A percentile compares a stretch with the other conserved stretches of the same genome.
phyloP scores from a whole-genome alignment of 1,140 invertebrate genomes.

The Drosophila simulans region DNA sequence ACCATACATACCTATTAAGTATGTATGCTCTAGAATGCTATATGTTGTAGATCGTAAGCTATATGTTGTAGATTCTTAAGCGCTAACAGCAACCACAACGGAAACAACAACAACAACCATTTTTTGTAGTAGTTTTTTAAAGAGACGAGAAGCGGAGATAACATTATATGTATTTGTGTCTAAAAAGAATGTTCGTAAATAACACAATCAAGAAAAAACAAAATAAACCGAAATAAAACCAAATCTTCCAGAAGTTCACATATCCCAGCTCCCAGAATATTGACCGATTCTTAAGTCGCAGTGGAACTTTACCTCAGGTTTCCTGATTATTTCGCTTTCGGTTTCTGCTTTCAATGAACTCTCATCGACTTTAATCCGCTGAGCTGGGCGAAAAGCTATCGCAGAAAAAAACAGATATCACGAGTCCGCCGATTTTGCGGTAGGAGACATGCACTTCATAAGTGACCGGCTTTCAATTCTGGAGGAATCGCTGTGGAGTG shows the following conservation, averaged over 20 bases:
- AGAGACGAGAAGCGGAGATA: slow-evolving; percentile 29
- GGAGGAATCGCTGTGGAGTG: slow-evolving; percentile 11
- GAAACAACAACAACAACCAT: slow-evolving; percentile 45
- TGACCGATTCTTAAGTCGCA: slow-evolving; percentile 18
- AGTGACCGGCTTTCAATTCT: slow-evolving; percentile 18
- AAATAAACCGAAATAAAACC: slow-evolving; percentile 46
- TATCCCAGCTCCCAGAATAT: slow-evolving; percentile 6
- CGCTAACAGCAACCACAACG: slow-evolving; percentile 66
- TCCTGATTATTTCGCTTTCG: slow-evolving; percentile 2
- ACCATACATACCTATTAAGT: slow-evolving; percentile 46
- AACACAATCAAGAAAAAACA: slow-evolving; percentile 62
- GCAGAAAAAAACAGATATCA: slow-evolving; percentile 43
- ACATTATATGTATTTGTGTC: slow-evolving; percentile 73
- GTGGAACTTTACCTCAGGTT: slow-evolving; percentile 13
- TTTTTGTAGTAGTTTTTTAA: slow-evolving; percentile 77
- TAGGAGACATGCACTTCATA: slow-evolving; percentile 19
- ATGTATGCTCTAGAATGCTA: slow-evolving; percentile 57
- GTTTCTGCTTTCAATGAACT: slow-evolving; percentile 70
- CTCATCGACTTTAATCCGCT: slow-evolving; percentile 36
- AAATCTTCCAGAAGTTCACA: slow-evolving; percentile 22
- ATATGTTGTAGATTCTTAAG: slow-evolving; percentile 74
- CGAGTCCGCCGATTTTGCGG: slow-evolving; percentile 38
- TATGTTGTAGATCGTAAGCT: slow-evolving; percentile 69
- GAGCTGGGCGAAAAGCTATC: slow-evolving; percentile 56
- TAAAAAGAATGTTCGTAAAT: slow-evolving; percentile 75